A percentile compares a stretch with the other conserved stretches of the same genome.
Conservation (phyloP, 2,797 vertebrate genomes). For the Helostoma temminkii region DNA sequence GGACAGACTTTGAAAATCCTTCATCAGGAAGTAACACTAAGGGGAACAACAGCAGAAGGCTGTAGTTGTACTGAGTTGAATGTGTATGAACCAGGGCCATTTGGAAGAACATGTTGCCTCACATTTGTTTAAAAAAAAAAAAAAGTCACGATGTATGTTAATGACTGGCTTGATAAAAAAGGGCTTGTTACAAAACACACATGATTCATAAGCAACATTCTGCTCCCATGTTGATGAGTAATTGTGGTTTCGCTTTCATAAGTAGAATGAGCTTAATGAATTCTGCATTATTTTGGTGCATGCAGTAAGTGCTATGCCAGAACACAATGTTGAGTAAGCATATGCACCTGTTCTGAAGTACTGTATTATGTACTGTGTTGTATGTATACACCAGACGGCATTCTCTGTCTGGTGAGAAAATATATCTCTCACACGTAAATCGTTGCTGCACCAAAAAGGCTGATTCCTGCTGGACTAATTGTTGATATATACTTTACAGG, state of each 20-base stretch:
- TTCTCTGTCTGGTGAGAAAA: background rate
- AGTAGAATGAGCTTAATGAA: constrained; percentile 50
- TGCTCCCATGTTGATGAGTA: constrained; percentile 64
- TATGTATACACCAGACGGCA: background rate
- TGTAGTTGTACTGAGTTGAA: constrained; percentile 15
- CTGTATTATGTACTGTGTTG: background rate
- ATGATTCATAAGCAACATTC: constrained; percentile 65
- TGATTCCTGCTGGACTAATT: constrained; percentile 24
- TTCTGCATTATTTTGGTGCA: constrained; percentile 46
- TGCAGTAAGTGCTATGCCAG: constrained; percentile 7
- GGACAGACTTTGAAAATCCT: constrained; percentile 11
- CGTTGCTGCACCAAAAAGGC: background rate
- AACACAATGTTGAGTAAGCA: constrained; percentile 22
- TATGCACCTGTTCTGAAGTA: constrained; percentile 18
- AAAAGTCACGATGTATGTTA: constrained; percentile 37
- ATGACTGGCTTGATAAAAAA: constrained; percentile 43
- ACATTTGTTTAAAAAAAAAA: constrained; percentile 10
- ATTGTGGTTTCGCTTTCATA: constrained; percentile 53
- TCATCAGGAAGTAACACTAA: constrained; percentile 11
- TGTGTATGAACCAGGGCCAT: background rate
- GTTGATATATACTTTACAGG: constrained; percentile 30
- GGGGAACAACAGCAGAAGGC: constrained; percentile 11
- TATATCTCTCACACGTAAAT: background rate
- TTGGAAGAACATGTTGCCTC: constrained; percentile 19
- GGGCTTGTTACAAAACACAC: constrained; percentile 52